Percentiles rank a stretch among this genome's conserved stretches.
phyloP scores from a whole-genome alignment of 2,888 invertebrate genomes.

The Cotesia congregata region DNA sequence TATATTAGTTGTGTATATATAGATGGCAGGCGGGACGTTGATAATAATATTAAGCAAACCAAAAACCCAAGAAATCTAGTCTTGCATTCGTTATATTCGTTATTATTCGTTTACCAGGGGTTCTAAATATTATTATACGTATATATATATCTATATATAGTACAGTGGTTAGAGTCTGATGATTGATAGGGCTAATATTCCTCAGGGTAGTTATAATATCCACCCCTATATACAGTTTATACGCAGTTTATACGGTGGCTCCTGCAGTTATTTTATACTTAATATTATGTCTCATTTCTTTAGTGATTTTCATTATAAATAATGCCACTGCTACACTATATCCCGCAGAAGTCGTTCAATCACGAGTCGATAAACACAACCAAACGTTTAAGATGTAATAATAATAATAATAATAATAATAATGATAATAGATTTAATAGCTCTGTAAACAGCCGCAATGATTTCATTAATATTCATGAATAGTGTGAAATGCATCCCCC shows the following conservation, averaged over 20 bases:
- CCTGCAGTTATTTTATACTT: neutral
- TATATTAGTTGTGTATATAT: neutral
- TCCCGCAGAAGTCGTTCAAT: slow-evolving; percentile 11
- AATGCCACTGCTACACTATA: neutral
- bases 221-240: slow-evolving; percentile 17
- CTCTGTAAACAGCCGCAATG: slow-evolving; percentile 66
- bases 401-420: slow-evolving; percentile 48
- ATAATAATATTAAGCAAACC: slow-evolving; percentile 37
- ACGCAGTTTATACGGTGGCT: no score
- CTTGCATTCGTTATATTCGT: slow-evolving; percentile 7
- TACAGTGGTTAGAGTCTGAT: slow-evolving; percentile 49
- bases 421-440: slow-evolving; percentile 56
- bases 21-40: slow-evolving; percentile 40
- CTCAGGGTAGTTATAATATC: slow-evolving; percentile 7
- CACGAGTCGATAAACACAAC: slow-evolving; percentile 58
- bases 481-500: slow-evolving; percentile 12
- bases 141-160: neutral
- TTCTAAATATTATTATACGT: slow-evolving; percentile 30
- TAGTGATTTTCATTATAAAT: neutral
- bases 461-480: slow-evolving; percentile 69
- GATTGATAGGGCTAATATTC: slow-evolving; percentile 69
- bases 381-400: slow-evolving; percentile 62
- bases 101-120: slow-evolving; percentile 28
- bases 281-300: neutral
- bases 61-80: slow-evolving; percentile 18